phyloP scores from a whole-genome alignment of 2,113 vertebrate genomes.

The Vanacampus margaritifer region DNA sequence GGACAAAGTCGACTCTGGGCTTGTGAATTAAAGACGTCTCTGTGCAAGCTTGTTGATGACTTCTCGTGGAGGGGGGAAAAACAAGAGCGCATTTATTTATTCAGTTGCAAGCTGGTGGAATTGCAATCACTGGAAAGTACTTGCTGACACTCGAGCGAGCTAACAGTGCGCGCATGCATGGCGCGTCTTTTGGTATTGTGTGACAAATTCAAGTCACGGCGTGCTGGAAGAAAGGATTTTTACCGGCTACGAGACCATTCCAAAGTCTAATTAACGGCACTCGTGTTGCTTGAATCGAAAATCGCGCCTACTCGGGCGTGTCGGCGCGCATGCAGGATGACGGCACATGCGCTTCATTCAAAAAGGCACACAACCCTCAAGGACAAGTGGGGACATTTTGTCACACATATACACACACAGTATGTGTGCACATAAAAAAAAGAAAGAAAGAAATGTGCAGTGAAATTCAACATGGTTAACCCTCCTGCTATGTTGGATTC shows the following conservation, averaged over 20 bases:
- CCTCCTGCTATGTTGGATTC: too few species aligned
- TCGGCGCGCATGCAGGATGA: slow-evolving; percentile 17
- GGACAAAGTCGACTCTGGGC: slow-evolving; percentile 66
- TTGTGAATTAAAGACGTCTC: slow-evolving; percentile 78
- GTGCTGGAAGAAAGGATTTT: slow-evolving; percentile 13
- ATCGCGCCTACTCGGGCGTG: slow-evolving; percentile 20
- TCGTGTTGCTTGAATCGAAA: slow-evolving; percentile 23
- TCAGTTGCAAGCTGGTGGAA: not conserved
- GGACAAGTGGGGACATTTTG: not conserved
- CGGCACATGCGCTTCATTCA: slow-evolving; percentile 3
- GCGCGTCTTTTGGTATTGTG: slow-evolving; percentile 14
- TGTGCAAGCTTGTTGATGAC: slow-evolving; percentile 74
- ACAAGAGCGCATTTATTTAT: not conserved
- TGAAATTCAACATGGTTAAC: not conserved
- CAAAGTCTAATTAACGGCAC: slow-evolving; percentile 29
- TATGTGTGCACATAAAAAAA: too few species aligned
- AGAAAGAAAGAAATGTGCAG: not conserved
- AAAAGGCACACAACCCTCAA: not conserved
- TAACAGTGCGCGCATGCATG: not conserved
- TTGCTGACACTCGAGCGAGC: not conserved
- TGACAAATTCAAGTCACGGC: slow-evolving; percentile 17
- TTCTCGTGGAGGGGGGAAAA: slow-evolving; percentile 45
- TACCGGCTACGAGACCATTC: slow-evolving; percentile 15
- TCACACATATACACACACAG: too few species aligned
- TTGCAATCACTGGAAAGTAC: slow-evolving; percentile 8